phyloP scores from a whole-genome alignment of 2,888 invertebrate species.

The Pediacus dermestoides region DNA sequence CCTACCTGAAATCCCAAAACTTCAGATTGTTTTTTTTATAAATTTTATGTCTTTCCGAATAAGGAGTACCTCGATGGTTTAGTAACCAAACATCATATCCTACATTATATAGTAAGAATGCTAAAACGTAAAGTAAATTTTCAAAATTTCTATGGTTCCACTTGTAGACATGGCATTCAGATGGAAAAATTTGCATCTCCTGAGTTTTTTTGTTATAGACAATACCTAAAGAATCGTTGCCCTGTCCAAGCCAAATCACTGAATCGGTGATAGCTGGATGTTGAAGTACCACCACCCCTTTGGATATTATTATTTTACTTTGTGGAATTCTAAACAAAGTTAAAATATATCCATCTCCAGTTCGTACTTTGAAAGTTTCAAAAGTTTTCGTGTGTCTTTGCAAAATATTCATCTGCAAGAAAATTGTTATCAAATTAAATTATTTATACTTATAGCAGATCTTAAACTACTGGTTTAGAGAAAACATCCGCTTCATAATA shows the following conservation, averaged over 20 bases:
- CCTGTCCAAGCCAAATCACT: constrained; percentile 1
- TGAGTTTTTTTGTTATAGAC: too few species aligned
- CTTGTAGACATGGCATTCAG: too few species aligned
- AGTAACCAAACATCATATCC: constrained; percentile 23
- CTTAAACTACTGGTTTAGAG: constrained; percentile 9
- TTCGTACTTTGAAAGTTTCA: constrained; percentile 10
- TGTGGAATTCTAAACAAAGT: constrained; percentile 9
- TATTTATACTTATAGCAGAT: too few species aligned
- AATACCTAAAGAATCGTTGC: constrained; percentile 3
- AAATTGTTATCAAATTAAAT: too few species aligned
- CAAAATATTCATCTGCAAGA: constrained; percentile 8
- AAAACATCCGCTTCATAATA: constrained; percentile 11
- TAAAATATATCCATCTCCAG: constrained; percentile 15
- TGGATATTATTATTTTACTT: constrained; percentile 1
- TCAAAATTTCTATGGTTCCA: not conserved
- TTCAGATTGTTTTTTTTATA: constrained; percentile 10
- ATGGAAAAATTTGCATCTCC: too few species aligned
- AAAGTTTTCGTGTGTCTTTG: not conserved
- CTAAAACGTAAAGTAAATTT: constrained; percentile 12
- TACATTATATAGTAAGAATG: constrained; percentile 15
- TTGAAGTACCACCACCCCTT: constrained; percentile 11
- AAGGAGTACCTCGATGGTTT: constrained; percentile 19
- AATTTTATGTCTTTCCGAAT: constrained; percentile 16
- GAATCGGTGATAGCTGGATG: constrained; percentile 9
- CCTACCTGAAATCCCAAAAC: constrained; percentile 21